Evolutionary conservation across 2,113 vertebrate genomes (phyloP), one percentile per base, ranked within the genome.

Genomic region (Hypomesus transpacificus): DNA sequence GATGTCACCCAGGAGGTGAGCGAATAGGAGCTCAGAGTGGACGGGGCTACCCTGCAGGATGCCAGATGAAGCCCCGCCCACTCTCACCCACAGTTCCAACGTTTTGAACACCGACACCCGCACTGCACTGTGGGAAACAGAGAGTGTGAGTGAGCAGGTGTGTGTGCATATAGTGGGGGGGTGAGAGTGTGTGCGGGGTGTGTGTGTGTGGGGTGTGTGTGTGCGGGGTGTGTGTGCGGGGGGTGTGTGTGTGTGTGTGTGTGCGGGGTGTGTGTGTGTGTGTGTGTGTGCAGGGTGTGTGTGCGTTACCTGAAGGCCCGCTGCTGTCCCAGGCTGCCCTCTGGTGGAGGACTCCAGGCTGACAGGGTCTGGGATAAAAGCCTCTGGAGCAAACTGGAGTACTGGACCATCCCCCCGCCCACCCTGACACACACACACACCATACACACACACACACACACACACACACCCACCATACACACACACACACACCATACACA

Each of bases 281-380:
- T 64, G 18, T 20, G 7, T 46, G 14, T n/a, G 53, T 7, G 24
- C n/a, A n/a, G n/a, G n/a, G n/a, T 24, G 28, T 63, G 50, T 28
- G 0, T 11, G 2, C 57, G n/a, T 63, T 77, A 97, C 95, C 95
- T 95, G 91, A 93, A 95, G 2, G 94, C 92, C 76, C 91, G 91
- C 79, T 96, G 94, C 69, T 95, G 95, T 14, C 95, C 94, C 0
- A 88, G 78, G n/a, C 81, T 87, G 56, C 82, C 54, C 59, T 92
- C 91, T 28, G 88, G 85, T 1, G 73, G 31, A 16, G 90, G 80
- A 1, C 83, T 89, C 95, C 95, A 97, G 22, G 91, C 81, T 28
- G 82, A 91, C 28, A 97, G 87, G 4, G 94, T 93, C 58, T 96
- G 95, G 24, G 94, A 93, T 70, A 96, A 93, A 22, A 96, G 89